A percentile compares a stretch with the other conserved stretches of the same genome.
These are phyloP conservation scores for Catamblyrhynchus diadema DNA, from an alignment of 2,797 vertebrate genomes.

Conservation along the genomic window DNA sequence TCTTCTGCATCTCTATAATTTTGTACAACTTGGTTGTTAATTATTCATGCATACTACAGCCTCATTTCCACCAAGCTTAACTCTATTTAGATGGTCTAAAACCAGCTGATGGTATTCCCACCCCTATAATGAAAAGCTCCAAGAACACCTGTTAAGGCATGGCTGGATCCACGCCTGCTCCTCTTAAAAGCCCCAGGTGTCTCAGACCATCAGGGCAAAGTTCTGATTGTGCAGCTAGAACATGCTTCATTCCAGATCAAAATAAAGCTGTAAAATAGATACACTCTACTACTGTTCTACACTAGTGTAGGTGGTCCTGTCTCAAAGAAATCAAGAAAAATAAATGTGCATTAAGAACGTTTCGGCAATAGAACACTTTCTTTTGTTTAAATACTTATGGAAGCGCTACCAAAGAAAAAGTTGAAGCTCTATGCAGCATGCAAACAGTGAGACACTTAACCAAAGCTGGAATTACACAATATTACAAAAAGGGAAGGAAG, in stretches of 20 bases:
- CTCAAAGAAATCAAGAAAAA: background rate
- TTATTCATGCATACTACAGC: fast-evolving
- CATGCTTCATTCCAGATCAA: background rate
- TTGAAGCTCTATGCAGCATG: background rate
- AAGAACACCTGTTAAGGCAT: background rate
- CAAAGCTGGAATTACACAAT: background rate
- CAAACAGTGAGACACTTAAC: background rate
- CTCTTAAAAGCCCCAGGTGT: background rate
- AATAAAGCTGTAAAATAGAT: background rate
- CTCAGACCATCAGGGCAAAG: background rate
- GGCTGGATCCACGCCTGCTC: background rate
- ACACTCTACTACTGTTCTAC: background rate
- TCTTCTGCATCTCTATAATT: too few relatives aligned
- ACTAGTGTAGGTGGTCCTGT: background rate
- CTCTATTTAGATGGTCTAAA: background rate
- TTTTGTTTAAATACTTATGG: background rate
- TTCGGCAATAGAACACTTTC: background rate
- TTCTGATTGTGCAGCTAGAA: background rate
- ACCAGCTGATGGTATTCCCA: background rate
- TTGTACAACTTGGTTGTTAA: background rate
- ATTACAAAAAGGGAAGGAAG: background rate
- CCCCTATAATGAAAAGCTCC: background rate
- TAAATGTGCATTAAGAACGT: background rate
- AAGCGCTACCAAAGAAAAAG: background rate
- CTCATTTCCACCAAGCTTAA: background rate